phyloP scores from a whole-genome alignment of 1,140 invertebrate species.

The Phocides pigmalion region DNA sequence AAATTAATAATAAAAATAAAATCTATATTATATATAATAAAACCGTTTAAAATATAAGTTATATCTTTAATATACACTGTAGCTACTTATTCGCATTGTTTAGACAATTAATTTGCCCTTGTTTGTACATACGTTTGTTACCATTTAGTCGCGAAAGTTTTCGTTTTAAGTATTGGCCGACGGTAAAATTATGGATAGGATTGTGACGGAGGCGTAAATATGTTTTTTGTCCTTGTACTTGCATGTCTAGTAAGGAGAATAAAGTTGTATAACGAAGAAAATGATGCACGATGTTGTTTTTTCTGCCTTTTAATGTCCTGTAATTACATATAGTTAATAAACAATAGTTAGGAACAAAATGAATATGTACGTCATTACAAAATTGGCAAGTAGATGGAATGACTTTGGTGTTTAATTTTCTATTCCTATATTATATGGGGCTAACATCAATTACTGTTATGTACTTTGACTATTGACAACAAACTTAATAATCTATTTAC shows the following conservation, averaged over 20 bases:
- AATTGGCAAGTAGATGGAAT: no score
- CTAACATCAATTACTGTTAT: no score
- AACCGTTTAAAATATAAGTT: conserved; percentile 7
- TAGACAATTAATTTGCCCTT: conserved; percentile 29
- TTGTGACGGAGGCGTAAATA: conserved; percentile 53
- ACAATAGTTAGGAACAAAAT: not conserved
- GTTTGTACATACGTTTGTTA: conserved; percentile 60
- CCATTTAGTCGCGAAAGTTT: conserved; percentile 48
- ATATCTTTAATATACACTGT: conserved; percentile 14
- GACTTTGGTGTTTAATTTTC: no score
- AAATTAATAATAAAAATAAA: not conserved
- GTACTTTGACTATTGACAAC: no score
- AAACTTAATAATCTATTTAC: no score
- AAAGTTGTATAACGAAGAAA: conserved; percentile 73
- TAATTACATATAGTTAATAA: not conserved
- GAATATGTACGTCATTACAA: no score
- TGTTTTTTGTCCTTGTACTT: conserved; percentile 74
- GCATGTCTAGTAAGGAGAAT: conserved; percentile 79
- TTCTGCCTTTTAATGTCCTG: conserved; percentile 3
- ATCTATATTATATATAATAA: not conserved
- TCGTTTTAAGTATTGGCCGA: conserved; percentile 35
- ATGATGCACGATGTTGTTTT: conserved; percentile 46
- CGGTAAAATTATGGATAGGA: conserved; percentile 37
- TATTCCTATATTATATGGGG: no score
- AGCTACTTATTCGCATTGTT: conserved; percentile 39